Evolutionary conservation across 2,113 vertebrate species (phyloP).

Genomic region (Caranx melampygus): DNA sequence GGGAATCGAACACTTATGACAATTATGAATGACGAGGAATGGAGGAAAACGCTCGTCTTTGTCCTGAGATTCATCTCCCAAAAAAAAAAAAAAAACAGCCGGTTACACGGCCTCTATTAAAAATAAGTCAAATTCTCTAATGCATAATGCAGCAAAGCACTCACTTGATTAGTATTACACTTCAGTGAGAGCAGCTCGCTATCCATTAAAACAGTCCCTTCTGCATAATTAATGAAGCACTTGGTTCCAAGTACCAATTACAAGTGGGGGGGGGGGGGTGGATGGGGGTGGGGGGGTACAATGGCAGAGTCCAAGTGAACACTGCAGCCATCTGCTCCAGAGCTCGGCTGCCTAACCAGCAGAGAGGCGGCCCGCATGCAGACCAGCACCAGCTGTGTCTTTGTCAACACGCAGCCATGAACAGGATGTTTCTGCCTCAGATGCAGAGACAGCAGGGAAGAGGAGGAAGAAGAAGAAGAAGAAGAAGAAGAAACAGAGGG

Average conservation of each 20-base stretch:
- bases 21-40: too few relatives aligned
- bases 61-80: constrained; percentile 26
- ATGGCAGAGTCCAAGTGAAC: constrained; percentile 69
- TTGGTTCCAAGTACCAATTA: constrained; percentile 79
- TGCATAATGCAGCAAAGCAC: constrained; percentile 74
- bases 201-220: constrained; percentile 70
- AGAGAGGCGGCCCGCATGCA: constrained; percentile 67
- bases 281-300: constrained; percentile 35
- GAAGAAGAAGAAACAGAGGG: constrained; percentile 10
- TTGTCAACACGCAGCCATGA: constrained; percentile 64
- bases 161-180: constrained; percentile 76
- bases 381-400: constrained; percentile 75
- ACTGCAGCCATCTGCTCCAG: constrained; percentile 75
- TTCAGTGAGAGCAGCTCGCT: constrained; percentile 52
- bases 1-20: too few relatives aligned
- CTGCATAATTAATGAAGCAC: constrained; percentile 79
- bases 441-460: constrained; percentile 48
- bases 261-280: not conserved
- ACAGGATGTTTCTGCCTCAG: constrained; percentile 68
- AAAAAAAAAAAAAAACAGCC: constrained; percentile 14
- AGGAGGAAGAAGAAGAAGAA: constrained; percentile 40
- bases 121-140: constrained; percentile 71
- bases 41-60: not conserved
- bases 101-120: constrained; percentile 45
- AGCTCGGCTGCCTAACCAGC: constrained; percentile 50